Evolutionary conservation across 2,113 vertebrate genomes (phyloP).

Genomic region (Anolis carolinensis): DNA sequence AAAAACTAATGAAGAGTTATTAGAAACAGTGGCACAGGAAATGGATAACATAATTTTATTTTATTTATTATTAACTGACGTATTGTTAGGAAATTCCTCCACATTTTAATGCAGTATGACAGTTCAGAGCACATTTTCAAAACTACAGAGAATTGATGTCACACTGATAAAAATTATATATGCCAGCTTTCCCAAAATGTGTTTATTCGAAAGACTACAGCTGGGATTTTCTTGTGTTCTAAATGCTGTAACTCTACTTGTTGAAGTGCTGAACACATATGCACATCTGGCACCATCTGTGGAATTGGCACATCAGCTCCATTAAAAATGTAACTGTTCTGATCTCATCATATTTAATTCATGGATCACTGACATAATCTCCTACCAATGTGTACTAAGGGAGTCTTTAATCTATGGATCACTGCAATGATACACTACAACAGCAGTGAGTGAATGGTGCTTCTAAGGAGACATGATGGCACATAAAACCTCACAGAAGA

Average conservation of each 20-base stretch:
- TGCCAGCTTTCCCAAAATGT: neutral
- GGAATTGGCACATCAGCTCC: slow-evolving; percentile 32
- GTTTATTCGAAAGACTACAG: slow-evolving; percentile 12
- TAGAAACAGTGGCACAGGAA: slow-evolving; percentile 39
- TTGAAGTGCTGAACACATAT: slow-evolving; percentile 39
- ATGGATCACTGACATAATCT: slow-evolving; percentile 48
- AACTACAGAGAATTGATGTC: slow-evolving; percentile 31
- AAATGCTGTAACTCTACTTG: slow-evolving; percentile 24
- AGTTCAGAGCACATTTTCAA: slow-evolving; percentile 33
- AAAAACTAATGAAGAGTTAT: slow-evolving; percentile 7
- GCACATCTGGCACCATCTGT: slow-evolving; percentile 43
- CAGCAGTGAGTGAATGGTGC: neutral
- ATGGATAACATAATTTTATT: slow-evolving; percentile 48
- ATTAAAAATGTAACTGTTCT: slow-evolving; percentile 49
- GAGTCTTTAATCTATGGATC: slow-evolving; percentile 44
- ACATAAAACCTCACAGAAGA: neutral
- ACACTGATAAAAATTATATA: slow-evolving; percentile 21
- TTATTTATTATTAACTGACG: slow-evolving; percentile 40
- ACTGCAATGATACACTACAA: slow-evolving; percentile 44
- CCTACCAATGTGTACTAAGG: slow-evolving; percentile 50
- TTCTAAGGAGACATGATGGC: neutral
- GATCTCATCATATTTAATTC: slow-evolving; percentile 54
- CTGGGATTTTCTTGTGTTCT: slow-evolving; percentile 3
- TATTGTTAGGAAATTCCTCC: slow-evolving; percentile 29
- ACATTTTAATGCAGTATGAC: slow-evolving; percentile 36